Evolutionary conservation across 2,888 invertebrate species (phyloP), one percentile per base, ranked within the genome.

Genomic region (Eudemis profundana): DNA sequence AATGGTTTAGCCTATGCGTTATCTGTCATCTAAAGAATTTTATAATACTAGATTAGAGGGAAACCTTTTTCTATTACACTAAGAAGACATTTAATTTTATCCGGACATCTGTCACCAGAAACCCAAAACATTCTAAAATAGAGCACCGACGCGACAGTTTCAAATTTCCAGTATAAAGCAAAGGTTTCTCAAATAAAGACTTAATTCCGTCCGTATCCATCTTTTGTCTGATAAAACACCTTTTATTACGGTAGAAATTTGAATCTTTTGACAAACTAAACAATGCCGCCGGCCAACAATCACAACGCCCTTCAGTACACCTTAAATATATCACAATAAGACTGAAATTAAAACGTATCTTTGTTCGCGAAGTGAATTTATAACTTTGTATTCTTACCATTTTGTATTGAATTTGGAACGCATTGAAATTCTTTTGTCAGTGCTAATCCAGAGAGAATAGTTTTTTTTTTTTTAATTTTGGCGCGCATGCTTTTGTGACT

Each of bases 381-480:
- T 44, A 62, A 50, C 1, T 49, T 60, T 29, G 66, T 38, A 17
- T 53, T 29, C 15, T 44, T 14, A 36, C 17, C 44, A 42, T 40
- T 60, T 60, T 53, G 59, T 60, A 60, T 49, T 38, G 49, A 60
- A 71, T 68, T 72, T 66, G 61, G 68, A 56, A 66, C 46, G 68
- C 62, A 69, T 68, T 62, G 67, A 67, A n/a, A 66, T 65, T 74
- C 76, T 69, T 71, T 80, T 79, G 78, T 79, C 68, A 69, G 59
- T 69, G 72, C 72, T 81, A 82, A 81, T 82, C 81, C 78, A 71
- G 42, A 70, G 75, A 74, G 72, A 78, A 81, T 77, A 27, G 74
- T 74, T 77, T 76, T 78, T 74, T 69, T n/a, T 70, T 64, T 47
- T 40, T 44, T 33, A 33, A 46, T 64, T 69, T 50, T 56, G 51